These are phyloP conservation scores for Yasuhikotakia modesta DNA, from an alignment of 2,797 vertebrate genomes.

Conservation along the genomic window DNA sequence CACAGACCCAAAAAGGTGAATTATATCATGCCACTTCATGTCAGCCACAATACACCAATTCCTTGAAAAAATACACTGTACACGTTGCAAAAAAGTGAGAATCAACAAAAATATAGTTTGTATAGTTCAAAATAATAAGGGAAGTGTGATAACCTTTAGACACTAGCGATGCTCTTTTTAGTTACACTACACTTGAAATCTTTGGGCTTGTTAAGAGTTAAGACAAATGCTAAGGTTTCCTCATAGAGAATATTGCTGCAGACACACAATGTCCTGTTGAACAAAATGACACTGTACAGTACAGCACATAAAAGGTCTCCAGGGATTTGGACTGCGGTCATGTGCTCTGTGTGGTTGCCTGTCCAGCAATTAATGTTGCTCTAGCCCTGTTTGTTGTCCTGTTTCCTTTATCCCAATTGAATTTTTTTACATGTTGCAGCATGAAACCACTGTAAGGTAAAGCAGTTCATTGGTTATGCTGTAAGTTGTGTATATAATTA, in stretches of 20 bases:
- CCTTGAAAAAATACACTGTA: background rate
- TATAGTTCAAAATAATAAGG: slow-evolving; percentile 11
- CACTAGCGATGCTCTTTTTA: background rate
- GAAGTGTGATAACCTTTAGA: slow-evolving; percentile 25
- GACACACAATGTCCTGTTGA: slow-evolving; percentile 43
- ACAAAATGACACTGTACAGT: slow-evolving; percentile 20
- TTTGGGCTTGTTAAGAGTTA: slow-evolving; percentile 33
- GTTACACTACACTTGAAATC: slow-evolving; percentile 19
- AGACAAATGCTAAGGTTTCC: slow-evolving; percentile 41
- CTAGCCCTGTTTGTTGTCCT: slow-evolving; percentile 8
- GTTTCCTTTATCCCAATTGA: slow-evolving; percentile 16
- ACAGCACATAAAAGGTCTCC: slow-evolving; percentile 29
- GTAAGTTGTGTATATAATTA: background rate
- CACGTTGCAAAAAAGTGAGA: background rate
- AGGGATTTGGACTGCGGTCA: slow-evolving; percentile 41
- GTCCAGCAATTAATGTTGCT: slow-evolving; percentile 35
- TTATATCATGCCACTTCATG: slow-evolving; percentile 10
- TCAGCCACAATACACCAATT: slow-evolving; percentile 30
- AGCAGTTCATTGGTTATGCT: background rate
- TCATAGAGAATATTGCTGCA: slow-evolving; percentile 40
- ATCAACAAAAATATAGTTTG: background rate
- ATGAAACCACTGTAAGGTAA: slow-evolving; percentile 5
- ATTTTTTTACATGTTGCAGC: slow-evolving; percentile 25
- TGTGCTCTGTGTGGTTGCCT: slow-evolving; percentile 36
- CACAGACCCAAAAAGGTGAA: slow-evolving; percentile 42